A percentile compares a stretch with the other conserved stretches of the same genome.
Evolutionary conservation across 64 coral and sea anemone species (phyloP).

Genomic region (Hydrozoanthus tunicans): DNA sequence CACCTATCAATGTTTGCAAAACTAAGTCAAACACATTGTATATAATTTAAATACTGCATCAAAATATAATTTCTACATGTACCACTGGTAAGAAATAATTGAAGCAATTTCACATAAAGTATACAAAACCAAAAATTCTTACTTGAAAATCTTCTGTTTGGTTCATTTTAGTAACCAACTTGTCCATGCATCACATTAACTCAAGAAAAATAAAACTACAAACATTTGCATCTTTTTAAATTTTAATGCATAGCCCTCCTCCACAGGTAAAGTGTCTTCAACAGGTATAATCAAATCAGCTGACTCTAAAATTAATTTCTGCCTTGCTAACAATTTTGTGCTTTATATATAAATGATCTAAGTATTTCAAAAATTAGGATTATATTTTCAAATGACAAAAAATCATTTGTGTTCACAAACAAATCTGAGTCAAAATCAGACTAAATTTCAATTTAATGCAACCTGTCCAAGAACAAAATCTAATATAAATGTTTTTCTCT

Average conservation of each 20-base stretch:
- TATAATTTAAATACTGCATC: conserved; percentile 7
- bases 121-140: conserved; percentile 15
- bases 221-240: conserved; percentile 65
- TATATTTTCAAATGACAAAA: neutral
- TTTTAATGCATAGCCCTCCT: conserved; percentile 28
- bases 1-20: conserved; percentile 34
- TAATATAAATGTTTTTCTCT: conserved; percentile 27
- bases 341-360: neutral
- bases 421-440: neutral
- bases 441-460: conserved; percentile 1
- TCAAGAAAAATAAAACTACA: conserved; percentile 43
- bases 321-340: neutral
- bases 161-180: conserved; percentile 14
- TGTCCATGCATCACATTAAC: conserved; percentile 39
- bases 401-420: neutral
- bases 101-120: neutral
- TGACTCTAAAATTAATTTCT: conserved; percentile 28
- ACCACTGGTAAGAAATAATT: neutral
- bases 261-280: conserved; percentile 47
- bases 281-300: conserved; percentile 44
- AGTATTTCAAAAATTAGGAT: conserved; percentile 15
- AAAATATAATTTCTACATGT: neutral
- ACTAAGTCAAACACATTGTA: conserved; percentile 23
- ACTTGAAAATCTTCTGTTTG: conserved; percentile 41
- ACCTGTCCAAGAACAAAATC: neutral